Evolutionary conservation across 2,888 invertebrate genomes (phyloP).

Genomic region (Graphium colonna): DNA sequence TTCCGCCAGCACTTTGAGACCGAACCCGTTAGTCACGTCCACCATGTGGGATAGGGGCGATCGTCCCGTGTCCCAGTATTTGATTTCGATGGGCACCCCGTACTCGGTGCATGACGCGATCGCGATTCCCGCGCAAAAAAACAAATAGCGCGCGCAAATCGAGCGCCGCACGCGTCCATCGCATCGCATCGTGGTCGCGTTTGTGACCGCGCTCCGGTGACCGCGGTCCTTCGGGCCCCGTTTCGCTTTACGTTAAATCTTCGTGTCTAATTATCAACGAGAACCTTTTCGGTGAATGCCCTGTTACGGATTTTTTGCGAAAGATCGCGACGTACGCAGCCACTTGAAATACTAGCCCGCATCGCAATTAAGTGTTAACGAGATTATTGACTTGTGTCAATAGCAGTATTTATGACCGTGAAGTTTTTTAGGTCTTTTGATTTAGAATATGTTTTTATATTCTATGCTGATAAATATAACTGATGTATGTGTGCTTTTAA

Average conservation of each 20-base stretch:
- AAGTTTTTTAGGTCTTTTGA: too few species aligned
- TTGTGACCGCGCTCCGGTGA: slow-evolving; percentile 60
- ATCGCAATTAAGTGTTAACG: not conserved
- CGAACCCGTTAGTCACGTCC: slow-evolving; percentile 88
- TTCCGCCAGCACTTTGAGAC: slow-evolving; percentile 84
- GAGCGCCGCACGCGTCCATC: slow-evolving; percentile 49
- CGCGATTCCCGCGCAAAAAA: slow-evolving; percentile 37
- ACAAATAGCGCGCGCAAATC: slow-evolving; percentile 34
- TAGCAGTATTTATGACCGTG: slow-evolving; percentile 6
- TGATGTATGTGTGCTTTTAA: too few species aligned
- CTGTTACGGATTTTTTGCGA: slow-evolving; percentile 40
- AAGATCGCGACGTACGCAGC: slow-evolving; percentile 18
- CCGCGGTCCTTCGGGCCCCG: slow-evolving; percentile 35
- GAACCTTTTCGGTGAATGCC: slow-evolving; percentile 71
- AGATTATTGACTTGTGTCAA: slow-evolving; percentile 5
- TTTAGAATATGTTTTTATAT: not conserved
- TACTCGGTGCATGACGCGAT: slow-evolving; percentile 42
- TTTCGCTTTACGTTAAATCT: slow-evolving; percentile 55
- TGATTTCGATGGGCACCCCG: slow-evolving; percentile 67
- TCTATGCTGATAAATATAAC: too few species aligned
- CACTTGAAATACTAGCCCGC: slow-evolving; percentile 1
- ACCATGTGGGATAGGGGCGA: slow-evolving; percentile 88
- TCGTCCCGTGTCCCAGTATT: slow-evolving; percentile 63
- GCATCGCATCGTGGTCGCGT: slow-evolving; percentile 59
- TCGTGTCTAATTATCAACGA: slow-evolving; percentile 61